phyloP scores from a whole-genome alignment of 1,140 invertebrate genomes.

The Campoletis sonorensis region DNA sequence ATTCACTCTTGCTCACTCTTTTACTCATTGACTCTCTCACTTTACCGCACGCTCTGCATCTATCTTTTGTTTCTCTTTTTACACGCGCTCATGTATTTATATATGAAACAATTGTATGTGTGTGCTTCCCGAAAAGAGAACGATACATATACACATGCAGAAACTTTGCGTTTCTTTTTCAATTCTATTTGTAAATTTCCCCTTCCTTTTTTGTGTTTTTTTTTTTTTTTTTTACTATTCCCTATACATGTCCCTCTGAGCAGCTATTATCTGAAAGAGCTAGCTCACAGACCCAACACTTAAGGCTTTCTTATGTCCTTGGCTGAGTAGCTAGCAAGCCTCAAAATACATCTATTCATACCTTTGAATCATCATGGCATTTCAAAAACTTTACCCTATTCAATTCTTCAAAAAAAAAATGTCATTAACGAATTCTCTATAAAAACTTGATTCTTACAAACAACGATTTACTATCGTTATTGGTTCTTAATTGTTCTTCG shows the following conservation, averaged over 20 bases:
- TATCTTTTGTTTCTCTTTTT: constrained; percentile 19
- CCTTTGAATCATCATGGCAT: not conserved
- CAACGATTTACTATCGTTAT: not conserved
- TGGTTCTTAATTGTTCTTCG: not conserved
- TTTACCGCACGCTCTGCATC: constrained; percentile 19
- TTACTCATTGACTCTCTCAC: constrained; percentile 6
- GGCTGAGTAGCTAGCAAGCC: not conserved
- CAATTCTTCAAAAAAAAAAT: not conserved
- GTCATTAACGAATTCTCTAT: not conserved
- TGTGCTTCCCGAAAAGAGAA: not conserved
- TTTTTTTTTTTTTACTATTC: not conserved
- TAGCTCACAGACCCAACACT: not conserved
- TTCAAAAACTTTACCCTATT: not conserved
- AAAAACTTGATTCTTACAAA: not conserved
- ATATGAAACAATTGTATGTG: constrained; percentile 9
- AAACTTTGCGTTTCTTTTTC: not conserved
- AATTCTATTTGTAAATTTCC: not conserved
- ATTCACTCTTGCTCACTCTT: not conserved
- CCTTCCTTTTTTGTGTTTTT: not conserved
- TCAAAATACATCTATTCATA: not conserved
- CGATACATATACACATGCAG: not conserved
- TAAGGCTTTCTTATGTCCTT: not conserved
- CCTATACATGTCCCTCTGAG: not conserved
- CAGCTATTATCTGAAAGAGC: not conserved
- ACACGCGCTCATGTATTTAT: not conserved